phyloP scores from a whole-genome alignment of 2,888 invertebrate genomes.

The Sussaba pulchella region DNA sequence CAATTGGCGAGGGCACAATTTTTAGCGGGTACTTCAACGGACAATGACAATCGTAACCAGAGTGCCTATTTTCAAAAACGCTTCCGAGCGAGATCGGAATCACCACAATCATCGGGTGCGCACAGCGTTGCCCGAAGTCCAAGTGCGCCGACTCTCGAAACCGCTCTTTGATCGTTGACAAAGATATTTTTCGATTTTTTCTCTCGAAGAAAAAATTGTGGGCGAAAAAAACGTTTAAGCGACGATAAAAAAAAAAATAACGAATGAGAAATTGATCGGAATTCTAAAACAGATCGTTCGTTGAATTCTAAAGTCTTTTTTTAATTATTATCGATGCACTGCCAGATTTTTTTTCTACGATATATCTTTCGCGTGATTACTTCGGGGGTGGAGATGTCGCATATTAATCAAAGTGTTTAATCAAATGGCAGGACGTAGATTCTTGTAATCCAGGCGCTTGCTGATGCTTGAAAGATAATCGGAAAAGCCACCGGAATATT shows the following conservation, averaged over 20 bases:
- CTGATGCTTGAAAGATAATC: constrained; percentile 1
- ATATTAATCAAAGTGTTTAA: neutral
- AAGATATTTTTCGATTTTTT: neutral
- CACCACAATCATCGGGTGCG: constrained; percentile 76
- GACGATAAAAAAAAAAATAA: neutral
- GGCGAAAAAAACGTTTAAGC: neutral
- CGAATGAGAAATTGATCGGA: neutral
- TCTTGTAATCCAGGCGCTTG: constrained; percentile 12
- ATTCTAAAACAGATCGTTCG: neutral
- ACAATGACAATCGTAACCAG: constrained; percentile 68
- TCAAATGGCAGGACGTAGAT: neutral
- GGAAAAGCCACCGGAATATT: neutral
- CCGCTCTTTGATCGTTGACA: constrained; percentile 77
- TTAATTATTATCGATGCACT: constrained; percentile 3
- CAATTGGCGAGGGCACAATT: constrained; percentile 81
- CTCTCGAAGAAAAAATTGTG: neutral
- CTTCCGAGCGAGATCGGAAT: constrained; percentile 81
- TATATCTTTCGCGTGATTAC: neutral
- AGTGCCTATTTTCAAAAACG: constrained; percentile 75
- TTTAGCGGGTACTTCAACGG: constrained; percentile 73
- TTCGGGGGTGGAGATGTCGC: neutral
- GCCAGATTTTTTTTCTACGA: neutral
- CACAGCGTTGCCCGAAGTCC: constrained; percentile 81
- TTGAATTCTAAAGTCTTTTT: neutral
- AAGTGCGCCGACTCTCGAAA: constrained; percentile 82